These are phyloP conservation scores for Grapholita molesta DNA, from an alignment of 1,140 invertebrate species.

Conservation along the genomic window DNA sequence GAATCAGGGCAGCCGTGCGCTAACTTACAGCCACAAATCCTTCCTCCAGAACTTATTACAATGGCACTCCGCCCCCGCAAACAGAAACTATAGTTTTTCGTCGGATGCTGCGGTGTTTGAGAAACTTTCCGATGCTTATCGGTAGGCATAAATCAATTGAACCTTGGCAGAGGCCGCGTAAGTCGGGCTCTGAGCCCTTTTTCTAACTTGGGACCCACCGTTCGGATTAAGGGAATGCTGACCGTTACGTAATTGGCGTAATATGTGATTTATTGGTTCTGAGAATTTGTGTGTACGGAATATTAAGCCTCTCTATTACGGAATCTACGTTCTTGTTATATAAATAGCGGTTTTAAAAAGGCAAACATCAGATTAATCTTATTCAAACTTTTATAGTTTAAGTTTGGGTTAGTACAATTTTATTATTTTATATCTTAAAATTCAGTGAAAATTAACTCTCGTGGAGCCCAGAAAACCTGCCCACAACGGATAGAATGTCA, in stretches of 20 bases:
- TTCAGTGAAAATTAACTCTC: too few relatives aligned
- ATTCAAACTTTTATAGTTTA: too few relatives aligned
- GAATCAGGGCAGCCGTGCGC: constrained; percentile 56
- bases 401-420: too few relatives aligned
- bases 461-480: too few relatives aligned
- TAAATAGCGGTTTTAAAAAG: background rate
- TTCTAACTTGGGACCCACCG: constrained; percentile 49
- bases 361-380: background rate
- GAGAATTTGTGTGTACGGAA: constrained; percentile 29
- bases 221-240: constrained; percentile 60
- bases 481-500: too few relatives aligned
- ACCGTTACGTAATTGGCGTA: constrained; percentile 68
- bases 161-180: constrained; percentile 45
- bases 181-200: constrained; percentile 59
- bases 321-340: background rate
- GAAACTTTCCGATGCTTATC: constrained; percentile 59
- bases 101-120: constrained; percentile 24
- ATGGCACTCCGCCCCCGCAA: constrained; percentile 32
- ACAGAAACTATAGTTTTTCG: constrained; percentile 43
- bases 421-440: too few relatives aligned
- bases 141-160: constrained; percentile 66
- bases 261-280: constrained; percentile 65
- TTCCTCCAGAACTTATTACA: constrained; percentile 53
- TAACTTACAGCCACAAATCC: constrained; percentile 47
- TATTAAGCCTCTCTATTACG: constrained; percentile 11